These are phyloP conservation scores for Littorina saxatilis DNA, from an alignment of 1,140 invertebrate species.

Conservation along the genomic window DNA sequence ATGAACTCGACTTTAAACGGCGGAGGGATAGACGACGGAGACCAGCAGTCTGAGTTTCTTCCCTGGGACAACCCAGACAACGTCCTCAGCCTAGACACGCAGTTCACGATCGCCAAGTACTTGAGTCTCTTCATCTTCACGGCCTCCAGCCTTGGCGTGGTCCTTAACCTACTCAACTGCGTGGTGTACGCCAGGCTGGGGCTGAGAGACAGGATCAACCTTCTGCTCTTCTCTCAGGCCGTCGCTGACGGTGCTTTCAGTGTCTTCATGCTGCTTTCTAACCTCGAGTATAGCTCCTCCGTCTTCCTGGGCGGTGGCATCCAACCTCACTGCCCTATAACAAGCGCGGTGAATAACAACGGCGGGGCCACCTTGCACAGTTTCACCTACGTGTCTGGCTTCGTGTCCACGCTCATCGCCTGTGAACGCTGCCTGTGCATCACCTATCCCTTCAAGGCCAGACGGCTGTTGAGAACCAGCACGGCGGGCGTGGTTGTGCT, in stretches of 20 bases:
- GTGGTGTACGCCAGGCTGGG: not conserved
- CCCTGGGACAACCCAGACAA: constrained; percentile 4
- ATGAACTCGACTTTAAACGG: not conserved
- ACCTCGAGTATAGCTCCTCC: not conserved
- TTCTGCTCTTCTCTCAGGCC: not conserved
- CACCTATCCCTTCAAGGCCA: not conserved
- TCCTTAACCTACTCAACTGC: not conserved
- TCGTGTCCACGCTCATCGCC: not conserved
- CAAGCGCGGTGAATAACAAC: not conserved
- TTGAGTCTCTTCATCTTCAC: not conserved
- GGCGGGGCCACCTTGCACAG: not conserved
- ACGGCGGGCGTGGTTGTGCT: not conserved
- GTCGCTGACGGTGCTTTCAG: not conserved
- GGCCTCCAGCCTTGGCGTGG: not conserved
- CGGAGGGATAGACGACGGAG: not conserved
- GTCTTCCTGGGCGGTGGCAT: not conserved
- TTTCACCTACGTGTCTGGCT: not conserved
- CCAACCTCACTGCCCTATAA: not conserved
- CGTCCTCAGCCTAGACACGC: not conserved
- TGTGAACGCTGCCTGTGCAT: not conserved
- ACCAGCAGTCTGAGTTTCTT: not conserved
- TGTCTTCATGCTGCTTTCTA: not conserved
- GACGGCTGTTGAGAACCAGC: not conserved
- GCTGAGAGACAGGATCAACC: not conserved
- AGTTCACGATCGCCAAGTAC: not conserved